Evolutionary conservation across 64 coral and sea anemone genomes (phyloP), one percentile per base, ranked within the genome.

Genomic region (Dendronephthya gigantea): DNA sequence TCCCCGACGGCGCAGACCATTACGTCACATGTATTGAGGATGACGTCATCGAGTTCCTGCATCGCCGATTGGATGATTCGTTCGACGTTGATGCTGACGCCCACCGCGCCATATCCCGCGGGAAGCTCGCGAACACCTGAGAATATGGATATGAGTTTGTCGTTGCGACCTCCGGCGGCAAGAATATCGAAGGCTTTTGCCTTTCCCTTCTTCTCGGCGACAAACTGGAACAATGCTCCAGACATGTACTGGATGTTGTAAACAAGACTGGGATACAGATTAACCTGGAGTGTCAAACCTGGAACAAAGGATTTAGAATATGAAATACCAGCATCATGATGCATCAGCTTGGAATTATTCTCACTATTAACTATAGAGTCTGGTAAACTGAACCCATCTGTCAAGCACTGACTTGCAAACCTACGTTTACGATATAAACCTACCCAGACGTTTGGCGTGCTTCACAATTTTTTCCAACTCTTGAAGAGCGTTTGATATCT

Each of bases 171-270:
- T 4, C 95, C 95, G 27, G 95, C 92, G 14, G 95, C 95, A 1
- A 98, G 72, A 45, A 98, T 98, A 65, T 98, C 95, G n/a, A 93
- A 89, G 4, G 88, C 89, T 31, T 91, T 92, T 19, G 91, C 91
- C 31, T 91, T 98, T 29, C 40, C 85, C 85, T 98, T 90, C 59
- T 98, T 88, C 0, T 82, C 87, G 33, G 95, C 92, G 11, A 98
- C 95, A 83, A 98, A 93, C 84, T 98, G 95, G 83, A 98, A 98
- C 50, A 93, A 83, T 19, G 93, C 65, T 4, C 95, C 95, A 0
- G 95, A 98, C 68, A 98, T 93, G 87, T 93, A 92, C 40, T 93
- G 89, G 52, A 93, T 92, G 82, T 93, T 90, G 48, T 98, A 98
- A 2, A 98, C 95, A 66, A 98, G 81, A n/a, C 89, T 89, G 0